These are phyloP conservation scores for Heteromurus nitidus DNA, from an alignment of 2,888 invertebrate species.

Conservation along the genomic window DNA sequence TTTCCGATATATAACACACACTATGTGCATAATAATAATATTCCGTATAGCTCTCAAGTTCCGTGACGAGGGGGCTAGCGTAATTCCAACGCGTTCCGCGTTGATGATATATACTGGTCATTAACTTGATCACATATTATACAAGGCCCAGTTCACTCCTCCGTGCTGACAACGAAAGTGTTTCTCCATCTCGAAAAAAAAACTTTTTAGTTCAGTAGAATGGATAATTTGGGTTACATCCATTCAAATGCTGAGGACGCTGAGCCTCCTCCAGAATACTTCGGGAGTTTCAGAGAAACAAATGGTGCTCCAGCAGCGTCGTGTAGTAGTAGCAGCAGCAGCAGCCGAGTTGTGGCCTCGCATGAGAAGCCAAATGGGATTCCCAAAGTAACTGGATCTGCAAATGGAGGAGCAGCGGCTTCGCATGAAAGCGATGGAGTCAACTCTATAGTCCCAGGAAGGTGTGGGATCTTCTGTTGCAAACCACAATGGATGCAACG, in stretches of 20 bases:
- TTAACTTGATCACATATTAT: slow-evolving; percentile 30
- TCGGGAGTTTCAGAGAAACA: neutral
- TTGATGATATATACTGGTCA: slow-evolving; percentile 17
- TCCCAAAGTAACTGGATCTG: slow-evolving; percentile 4
- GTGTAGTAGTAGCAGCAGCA: slow-evolving; percentile 17
- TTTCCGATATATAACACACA: too few relatives aligned
- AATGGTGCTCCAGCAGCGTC: slow-evolving; percentile 6
- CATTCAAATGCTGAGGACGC: slow-evolving; percentile 6
- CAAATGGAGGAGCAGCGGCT: neutral
- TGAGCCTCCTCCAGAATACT: neutral
- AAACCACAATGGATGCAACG: slow-evolving; percentile 80
- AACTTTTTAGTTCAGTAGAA: neutral
- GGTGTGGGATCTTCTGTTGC: slow-evolving; percentile 78
- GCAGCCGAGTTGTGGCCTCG: too few relatives aligned
- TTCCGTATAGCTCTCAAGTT: too few relatives aligned
- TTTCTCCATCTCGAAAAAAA: neutral
- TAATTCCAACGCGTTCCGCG: too few relatives aligned
- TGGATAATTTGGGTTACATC: slow-evolving; percentile 44
- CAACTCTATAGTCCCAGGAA: slow-evolving; percentile 28
- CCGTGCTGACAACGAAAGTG: neutral
- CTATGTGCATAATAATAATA: too few relatives aligned
- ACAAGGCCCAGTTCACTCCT: neutral
- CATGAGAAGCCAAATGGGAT: neutral
- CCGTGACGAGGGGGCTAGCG: too few relatives aligned
- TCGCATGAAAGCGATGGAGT: slow-evolving; percentile 1